Percentiles rank a stretch among this genome's conserved stretches.
Conservation (phyloP, 2,888 invertebrate species). For the Drosophila atroscutellata region DNA sequence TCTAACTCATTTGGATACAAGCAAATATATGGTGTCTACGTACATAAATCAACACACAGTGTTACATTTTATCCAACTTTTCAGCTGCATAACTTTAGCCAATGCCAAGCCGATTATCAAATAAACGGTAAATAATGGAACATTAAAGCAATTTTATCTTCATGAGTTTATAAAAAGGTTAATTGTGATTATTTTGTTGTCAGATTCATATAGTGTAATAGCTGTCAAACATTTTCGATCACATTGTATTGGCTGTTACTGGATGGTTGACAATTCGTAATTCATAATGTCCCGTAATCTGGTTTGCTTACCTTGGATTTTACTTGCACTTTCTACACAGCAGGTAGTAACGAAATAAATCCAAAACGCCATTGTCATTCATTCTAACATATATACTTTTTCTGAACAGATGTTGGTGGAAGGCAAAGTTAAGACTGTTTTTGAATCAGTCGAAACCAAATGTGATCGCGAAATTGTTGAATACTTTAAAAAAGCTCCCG, state of each 20-base stretch:
- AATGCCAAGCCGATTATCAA: background rate
- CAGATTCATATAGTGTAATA: background rate
- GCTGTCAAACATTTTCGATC: background rate
- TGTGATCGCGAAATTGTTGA: conserved; percentile 49
- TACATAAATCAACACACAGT: background rate
- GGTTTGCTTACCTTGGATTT: background rate
- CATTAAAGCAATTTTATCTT: background rate
- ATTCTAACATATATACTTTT: background rate
- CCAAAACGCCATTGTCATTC: background rate
- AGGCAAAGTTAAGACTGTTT: conserved; percentile 1
- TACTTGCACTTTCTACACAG: conserved; percentile 3
- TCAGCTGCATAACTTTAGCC: background rate
- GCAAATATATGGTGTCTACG: background rate
- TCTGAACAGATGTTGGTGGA: conserved; percentile 7
- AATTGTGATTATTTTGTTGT: background rate
- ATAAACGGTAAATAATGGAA: conserved; percentile 20
- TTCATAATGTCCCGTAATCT: conserved; percentile 15
- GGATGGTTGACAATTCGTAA: background rate
- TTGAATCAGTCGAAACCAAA: conserved; percentile 31
- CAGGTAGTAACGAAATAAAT: background rate
- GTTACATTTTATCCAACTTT: background rate
- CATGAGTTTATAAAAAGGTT: conserved; percentile 16
- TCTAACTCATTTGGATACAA: background rate
- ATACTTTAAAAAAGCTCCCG: conserved; percentile 25
- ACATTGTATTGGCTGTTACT: background rate